These are phyloP conservation scores for Semaprochilodus insignis DNA, from an alignment of 2,797 vertebrate species.

Conservation along the genomic window DNA sequence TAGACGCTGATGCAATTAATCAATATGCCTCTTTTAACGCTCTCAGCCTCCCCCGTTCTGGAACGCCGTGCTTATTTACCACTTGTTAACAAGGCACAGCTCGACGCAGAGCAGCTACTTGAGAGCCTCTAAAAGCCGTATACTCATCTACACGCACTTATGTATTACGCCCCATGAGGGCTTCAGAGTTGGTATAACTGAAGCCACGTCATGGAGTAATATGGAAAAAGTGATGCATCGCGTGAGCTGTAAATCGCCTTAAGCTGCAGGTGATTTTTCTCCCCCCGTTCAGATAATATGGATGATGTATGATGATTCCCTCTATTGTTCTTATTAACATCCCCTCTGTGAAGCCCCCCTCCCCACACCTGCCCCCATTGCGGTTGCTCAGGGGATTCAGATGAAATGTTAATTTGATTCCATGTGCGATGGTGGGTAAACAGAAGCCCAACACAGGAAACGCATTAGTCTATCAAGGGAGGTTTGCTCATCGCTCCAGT, in stretches of 20 bases:
- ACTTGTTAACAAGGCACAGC: constrained; percentile 27
- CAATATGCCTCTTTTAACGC: constrained; percentile 52
- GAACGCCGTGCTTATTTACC: constrained; percentile 21
- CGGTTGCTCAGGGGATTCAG: constrained; percentile 19
- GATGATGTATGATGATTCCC: constrained; percentile 14
- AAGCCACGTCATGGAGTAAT: not conserved
- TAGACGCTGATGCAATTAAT: constrained; percentile 60
- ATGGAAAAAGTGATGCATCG: not conserved
- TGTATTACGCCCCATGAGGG: constrained; percentile 16
- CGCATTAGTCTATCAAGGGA: constrained; percentile 26
- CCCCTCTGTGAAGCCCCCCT: not conserved
- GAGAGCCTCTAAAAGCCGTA: not conserved
- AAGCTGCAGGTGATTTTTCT: constrained; percentile 4
- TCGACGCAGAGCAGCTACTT: not conserved
- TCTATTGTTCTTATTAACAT: constrained; percentile 20
- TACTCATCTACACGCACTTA: not conserved
- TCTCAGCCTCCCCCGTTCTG: constrained; percentile 10
- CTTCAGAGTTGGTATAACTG: constrained; percentile 7
- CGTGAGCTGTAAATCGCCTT: not conserved
- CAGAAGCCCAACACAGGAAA: constrained; percentile 24
- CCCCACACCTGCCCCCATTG: not conserved
- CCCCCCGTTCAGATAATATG: not conserved
- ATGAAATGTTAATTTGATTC: constrained; percentile 38
- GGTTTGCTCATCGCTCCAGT: constrained; percentile 1
- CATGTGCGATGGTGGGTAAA: constrained; percentile 24